A percentile compares a stretch with the other conserved stretches of the same genome.
Conservation (phyloP, 1,140 invertebrate species). For the Drosophila neocordata region DNA sequence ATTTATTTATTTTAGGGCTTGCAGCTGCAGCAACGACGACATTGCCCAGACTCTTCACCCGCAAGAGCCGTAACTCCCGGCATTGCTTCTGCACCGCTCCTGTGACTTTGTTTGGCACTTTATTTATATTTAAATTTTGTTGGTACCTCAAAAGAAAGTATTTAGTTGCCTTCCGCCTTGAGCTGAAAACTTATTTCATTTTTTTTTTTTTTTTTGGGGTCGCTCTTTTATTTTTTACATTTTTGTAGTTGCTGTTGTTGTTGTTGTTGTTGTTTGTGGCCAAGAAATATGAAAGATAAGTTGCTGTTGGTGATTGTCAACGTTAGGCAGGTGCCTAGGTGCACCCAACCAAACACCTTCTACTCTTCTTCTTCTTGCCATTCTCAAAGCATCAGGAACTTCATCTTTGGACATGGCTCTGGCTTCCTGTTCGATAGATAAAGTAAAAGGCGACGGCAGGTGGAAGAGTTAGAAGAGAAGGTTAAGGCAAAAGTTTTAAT, state of each 20-base stretch:
- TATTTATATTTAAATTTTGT: conserved; percentile 79
- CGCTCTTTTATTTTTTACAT: too few species aligned
- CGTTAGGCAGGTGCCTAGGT: conserved; percentile 29
- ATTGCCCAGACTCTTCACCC: neutral
- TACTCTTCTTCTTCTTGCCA: neutral
- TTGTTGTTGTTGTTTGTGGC: conserved; percentile 31
- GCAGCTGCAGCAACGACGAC: conserved; percentile 46
- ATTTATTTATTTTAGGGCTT: conserved; percentile 70
- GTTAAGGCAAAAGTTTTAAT: conserved; percentile 72
- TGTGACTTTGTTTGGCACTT: conserved; percentile 76
- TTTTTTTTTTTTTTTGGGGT: conserved; percentile 23
- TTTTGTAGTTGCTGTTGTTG: neutral
- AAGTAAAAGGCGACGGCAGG: too few species aligned
- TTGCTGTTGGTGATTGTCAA: conserved; percentile 53
- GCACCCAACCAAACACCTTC: conserved; percentile 3
- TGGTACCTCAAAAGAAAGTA: conserved; percentile 71
- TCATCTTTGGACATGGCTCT: conserved; percentile 4
- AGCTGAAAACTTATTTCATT: conserved; percentile 52
- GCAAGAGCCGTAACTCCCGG: conserved; percentile 35
- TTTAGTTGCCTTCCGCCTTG: conserved; percentile 63
- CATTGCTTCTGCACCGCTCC: conserved; percentile 13
- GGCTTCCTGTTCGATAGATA: conserved; percentile 67
- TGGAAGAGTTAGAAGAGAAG: conserved; percentile 21
- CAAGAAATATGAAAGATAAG: conserved; percentile 55
- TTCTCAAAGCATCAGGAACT: conserved; percentile 24